Evolutionary conservation across 37 sponge, comb jelly and placozoan genomes (phyloP).

Genomic region (Agelas oroides): DNA sequence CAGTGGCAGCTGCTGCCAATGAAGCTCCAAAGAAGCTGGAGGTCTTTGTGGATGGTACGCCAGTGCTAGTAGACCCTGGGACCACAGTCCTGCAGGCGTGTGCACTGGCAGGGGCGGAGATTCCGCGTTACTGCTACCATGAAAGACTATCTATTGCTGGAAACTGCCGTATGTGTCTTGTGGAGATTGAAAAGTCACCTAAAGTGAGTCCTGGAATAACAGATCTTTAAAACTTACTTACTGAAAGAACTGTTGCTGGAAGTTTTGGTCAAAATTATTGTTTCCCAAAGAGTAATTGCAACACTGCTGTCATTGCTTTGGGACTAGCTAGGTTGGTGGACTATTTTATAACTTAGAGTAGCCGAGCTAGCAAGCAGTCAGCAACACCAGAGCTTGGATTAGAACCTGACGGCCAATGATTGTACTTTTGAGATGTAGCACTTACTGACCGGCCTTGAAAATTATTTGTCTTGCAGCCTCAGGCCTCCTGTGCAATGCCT

Average conservation of each 20-base stretch:
- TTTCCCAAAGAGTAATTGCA: too few relatives aligned
- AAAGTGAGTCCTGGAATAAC: slow-evolving; percentile 75
- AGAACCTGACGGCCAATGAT: too few relatives aligned
- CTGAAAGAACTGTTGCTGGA: too few relatives aligned
- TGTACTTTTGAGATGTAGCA: too few relatives aligned
- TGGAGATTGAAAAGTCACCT: slow-evolving; percentile 93
- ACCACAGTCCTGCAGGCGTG: slow-evolving; percentile 98
- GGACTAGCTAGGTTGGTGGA: too few relatives aligned
- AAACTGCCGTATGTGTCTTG: slow-evolving; percentile 98
- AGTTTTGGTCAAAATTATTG: too few relatives aligned
- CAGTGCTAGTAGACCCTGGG: slow-evolving; percentile 85
- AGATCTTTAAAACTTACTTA: too few relatives aligned
- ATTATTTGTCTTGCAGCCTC: slow-evolving; percentile 65
- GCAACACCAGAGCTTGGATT: too few relatives aligned
- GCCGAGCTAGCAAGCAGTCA: too few relatives aligned
- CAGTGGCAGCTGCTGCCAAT: slow-evolving; percentile 13
- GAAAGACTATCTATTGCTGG: slow-evolving; percentile 96
- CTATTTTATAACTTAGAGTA: too few relatives aligned
- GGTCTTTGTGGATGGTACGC: slow-evolving; percentile 90
- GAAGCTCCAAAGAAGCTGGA: slow-evolving; percentile 85
- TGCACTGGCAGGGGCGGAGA: slow-evolving; percentile 89
- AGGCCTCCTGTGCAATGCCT: slow-evolving; percentile 97
- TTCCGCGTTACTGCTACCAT: slow-evolving; percentile 97
- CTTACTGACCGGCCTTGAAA: too few relatives aligned
- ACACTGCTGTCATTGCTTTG: too few relatives aligned